phyloP scores from a whole-genome alignment of 2,888 invertebrate species.

The Lomographa bimaculata region DNA sequence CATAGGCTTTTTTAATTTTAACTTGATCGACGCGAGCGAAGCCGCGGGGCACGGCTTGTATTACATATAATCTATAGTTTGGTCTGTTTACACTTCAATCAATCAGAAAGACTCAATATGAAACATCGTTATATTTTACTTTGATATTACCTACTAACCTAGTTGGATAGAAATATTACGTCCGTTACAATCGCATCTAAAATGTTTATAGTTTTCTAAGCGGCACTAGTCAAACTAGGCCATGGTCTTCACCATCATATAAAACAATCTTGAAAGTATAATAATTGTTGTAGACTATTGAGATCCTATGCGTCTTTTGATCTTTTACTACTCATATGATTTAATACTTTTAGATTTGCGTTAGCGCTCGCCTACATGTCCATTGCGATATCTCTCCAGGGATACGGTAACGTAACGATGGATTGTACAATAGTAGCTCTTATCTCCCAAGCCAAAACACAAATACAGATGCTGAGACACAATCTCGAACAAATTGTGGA shows the following conservation, averaged over 20 bases:
- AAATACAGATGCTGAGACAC: constrained; percentile 59
- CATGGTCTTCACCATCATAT: constrained; percentile 10
- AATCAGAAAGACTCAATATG: too few species aligned
- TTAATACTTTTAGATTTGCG: constrained; percentile 54
- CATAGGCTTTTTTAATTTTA: too few species aligned
- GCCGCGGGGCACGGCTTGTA: too few species aligned
- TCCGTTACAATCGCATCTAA: constrained; percentile 9
- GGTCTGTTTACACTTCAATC: too few species aligned
- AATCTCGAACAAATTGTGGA: constrained; percentile 55
- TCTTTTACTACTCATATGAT: constrained; percentile 11
- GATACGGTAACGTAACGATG: constrained; percentile 62
- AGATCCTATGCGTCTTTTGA: constrained; percentile 12
- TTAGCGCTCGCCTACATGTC: constrained; percentile 53
- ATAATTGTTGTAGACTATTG: not conserved
- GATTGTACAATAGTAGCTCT: constrained; percentile 68
- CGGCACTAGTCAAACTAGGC: constrained; percentile 6
- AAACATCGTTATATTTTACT: too few species aligned
- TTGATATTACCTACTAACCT: too few species aligned
- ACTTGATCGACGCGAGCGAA: too few species aligned
- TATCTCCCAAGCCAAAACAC: constrained; percentile 60
- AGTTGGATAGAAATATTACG: too few species aligned
- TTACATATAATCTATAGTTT: too few species aligned
- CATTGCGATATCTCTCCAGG: constrained; percentile 56
- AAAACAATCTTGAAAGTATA: constrained; percentile 8
- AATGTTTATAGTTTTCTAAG: constrained; percentile 10